Evolutionary conservation across 2,113 vertebrate genomes (phyloP).

Genomic region (Osmerus mordax): DNA sequence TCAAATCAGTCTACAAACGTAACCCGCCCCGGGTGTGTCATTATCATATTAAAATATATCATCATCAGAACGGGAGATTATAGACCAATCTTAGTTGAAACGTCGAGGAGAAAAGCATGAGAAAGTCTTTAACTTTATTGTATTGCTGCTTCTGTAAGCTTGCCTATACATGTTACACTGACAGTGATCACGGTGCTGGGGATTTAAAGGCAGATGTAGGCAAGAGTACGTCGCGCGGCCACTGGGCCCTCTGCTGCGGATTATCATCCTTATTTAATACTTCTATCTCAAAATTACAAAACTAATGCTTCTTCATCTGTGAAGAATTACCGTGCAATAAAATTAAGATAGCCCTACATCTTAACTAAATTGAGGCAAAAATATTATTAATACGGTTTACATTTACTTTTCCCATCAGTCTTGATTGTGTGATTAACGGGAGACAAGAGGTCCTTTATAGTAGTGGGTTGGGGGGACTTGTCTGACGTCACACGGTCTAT

Average conservation of each 20-base stretch:
- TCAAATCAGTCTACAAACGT: slow-evolving; percentile 73
- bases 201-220: slow-evolving; percentile 60
- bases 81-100: neutral
- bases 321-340: slow-evolving; percentile 48
- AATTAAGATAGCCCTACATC: slow-evolving; percentile 46
- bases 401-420: slow-evolving; percentile 22
- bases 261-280: slow-evolving; percentile 65
- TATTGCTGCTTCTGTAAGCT: no score
- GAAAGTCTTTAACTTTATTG: no score
- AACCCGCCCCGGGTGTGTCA: slow-evolving; percentile 65
- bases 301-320: slow-evolving; percentile 34
- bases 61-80: slow-evolving; percentile 5
- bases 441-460: neutral
- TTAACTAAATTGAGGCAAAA: neutral
- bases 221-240: slow-evolving; percentile 46
- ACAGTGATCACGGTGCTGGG: slow-evolving; percentile 35
- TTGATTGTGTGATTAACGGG: slow-evolving; percentile 16
- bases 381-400: slow-evolving; percentile 1
- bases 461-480: no score
- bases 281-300: slow-evolving; percentile 47
- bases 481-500: no score
- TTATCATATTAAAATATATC: slow-evolving; percentile 64
- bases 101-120: no score
- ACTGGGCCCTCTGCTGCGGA: slow-evolving; percentile 24
- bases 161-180: neutral